Evolutionary conservation across 2,888 invertebrate genomes (phyloP).

Genomic region (Heliconius cydno): DNA sequence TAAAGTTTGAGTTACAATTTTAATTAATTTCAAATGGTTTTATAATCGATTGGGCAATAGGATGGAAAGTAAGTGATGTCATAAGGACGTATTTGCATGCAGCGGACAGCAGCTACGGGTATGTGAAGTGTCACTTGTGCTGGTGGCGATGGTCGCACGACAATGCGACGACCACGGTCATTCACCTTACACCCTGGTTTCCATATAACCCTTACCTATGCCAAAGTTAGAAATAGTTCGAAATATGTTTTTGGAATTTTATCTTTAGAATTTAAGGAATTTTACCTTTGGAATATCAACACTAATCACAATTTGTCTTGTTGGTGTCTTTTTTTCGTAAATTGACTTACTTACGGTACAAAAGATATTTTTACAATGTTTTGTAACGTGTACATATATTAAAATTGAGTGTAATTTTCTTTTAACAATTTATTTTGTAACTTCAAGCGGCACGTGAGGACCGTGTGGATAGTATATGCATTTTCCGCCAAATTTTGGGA

Average conservation of each 20-base stretch:
- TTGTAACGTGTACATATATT: too few species aligned
- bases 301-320: not conserved
- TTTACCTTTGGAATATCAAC: not conserved
- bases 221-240: conserved; percentile 35
- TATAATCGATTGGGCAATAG: conserved; percentile 42
- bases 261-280: too few species aligned
- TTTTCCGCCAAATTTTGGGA: too few species aligned
- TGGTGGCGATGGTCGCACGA: conserved; percentile 53
- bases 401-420: not conserved
- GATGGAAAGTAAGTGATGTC: conserved; percentile 46
- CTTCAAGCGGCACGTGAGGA: too few species aligned
- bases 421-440: too few species aligned
- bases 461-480: too few species aligned
- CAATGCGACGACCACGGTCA: conserved; percentile 60
- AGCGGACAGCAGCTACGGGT: conserved; percentile 35
- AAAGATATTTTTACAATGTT: not conserved
- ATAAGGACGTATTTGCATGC: conserved; percentile 47
- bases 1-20: not conserved
- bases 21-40: conserved; percentile 22
- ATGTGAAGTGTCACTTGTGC: conserved; percentile 46
- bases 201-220: conserved; percentile 42
- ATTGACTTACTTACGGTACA: not conserved
- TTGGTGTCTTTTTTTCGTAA: not conserved
- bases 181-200: conserved; percentile 60
- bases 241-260: not conserved